Evolutionary conservation across 2,888 invertebrate species (phyloP), one percentile per base, ranked within the genome.

Genomic region (Acleris laterana): DNA sequence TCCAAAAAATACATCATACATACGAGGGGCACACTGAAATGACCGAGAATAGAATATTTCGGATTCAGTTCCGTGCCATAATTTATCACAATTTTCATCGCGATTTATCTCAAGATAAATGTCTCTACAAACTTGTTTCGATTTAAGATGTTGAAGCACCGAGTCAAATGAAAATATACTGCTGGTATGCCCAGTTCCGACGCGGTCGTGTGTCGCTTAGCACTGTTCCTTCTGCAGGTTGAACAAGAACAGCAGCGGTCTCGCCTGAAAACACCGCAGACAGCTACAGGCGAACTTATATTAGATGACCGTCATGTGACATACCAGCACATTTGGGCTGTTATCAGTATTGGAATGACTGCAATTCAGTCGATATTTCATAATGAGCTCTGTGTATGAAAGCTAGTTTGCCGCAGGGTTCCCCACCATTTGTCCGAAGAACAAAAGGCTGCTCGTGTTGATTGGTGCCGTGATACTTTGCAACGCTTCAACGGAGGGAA

Each of bases 341-440:
- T 16, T 20, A 44, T 44, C 9, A 20, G 16, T 19, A 44, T 44
- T 56, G 44, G 42, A 44, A 44, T 56, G 44, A 56, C 56, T 56
- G 56, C 42, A 56, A 56, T 44, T n/a, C 20, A 58, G 22, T 20
- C 20, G 17, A 62, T 62, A 38, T 55, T 55, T n/a, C 53, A 62
- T 20, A n/a, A 19, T n/a, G 49, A 63, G 5, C 42, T 44, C 32
- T 20, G 50, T 50, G 59, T 42, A 5, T 50, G 32, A 50, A 60
- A 60, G 42, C 38, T 61, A 17, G 53, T 59, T 59, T 64, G 28
- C 19, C 49, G 60, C 2, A 44, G 55, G 59, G 55, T 64, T 20
- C 55, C 60, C 38, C 60, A 64, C 22, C 52, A 59, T 46, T 52
- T 63, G 52, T 48, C 53, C 19, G 59, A 63, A 48, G 62, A 46